A percentile compares a stretch with the other conserved stretches of the same genome.
phyloP scores from a whole-genome alignment of 2,113 vertebrate genomes.

The Monopterus albus region DNA sequence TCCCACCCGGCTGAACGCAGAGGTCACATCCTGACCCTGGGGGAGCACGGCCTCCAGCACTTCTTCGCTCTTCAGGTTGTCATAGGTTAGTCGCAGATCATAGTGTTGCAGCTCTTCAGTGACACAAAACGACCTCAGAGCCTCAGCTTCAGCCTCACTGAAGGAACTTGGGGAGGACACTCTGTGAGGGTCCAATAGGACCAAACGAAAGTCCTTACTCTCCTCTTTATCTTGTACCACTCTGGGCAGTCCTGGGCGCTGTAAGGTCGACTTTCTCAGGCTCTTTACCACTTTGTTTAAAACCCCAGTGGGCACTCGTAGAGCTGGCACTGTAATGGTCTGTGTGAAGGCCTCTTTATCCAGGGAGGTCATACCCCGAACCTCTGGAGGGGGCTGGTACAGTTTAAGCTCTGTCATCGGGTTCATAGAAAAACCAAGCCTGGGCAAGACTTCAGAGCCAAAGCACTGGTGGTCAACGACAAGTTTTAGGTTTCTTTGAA shows the following conservation, averaged over 20 bases:
- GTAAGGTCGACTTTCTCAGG: conserved; percentile 85
- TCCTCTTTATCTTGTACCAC: conserved; percentile 87
- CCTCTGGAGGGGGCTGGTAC: conserved; percentile 82
- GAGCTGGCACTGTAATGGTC: conserved; percentile 86
- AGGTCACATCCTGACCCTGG: conserved; percentile 91
- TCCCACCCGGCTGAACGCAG: conserved; percentile 93
- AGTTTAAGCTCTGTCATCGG: conserved; percentile 79
- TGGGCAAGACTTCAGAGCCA: background rate
- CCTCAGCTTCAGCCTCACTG: conserved; percentile 79
- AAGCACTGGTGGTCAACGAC: background rate
- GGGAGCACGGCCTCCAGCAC: conserved; percentile 93
- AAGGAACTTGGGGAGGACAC: conserved; percentile 81
- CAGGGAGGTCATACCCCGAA: conserved; percentile 93
- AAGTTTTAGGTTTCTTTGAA: conserved; percentile 14
- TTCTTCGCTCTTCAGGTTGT: conserved; percentile 94
- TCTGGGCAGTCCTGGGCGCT: conserved; percentile 88
- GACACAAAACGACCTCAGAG: conserved; percentile 83
- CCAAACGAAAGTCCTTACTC: conserved; percentile 59
- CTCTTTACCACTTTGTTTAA: conserved; percentile 84
- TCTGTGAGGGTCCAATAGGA: conserved; percentile 89
- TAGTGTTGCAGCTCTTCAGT: conserved; percentile 80
- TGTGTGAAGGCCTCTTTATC: conserved; percentile 89
- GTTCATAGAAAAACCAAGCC: conserved; percentile 7
- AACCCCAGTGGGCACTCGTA: conserved; percentile 86
- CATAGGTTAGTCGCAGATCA: conserved; percentile 88